Evolutionary conservation across 2,113 vertebrate genomes (phyloP), one percentile per base, ranked within the genome.

Genomic region (Ceyx cyanopectus): DNA sequence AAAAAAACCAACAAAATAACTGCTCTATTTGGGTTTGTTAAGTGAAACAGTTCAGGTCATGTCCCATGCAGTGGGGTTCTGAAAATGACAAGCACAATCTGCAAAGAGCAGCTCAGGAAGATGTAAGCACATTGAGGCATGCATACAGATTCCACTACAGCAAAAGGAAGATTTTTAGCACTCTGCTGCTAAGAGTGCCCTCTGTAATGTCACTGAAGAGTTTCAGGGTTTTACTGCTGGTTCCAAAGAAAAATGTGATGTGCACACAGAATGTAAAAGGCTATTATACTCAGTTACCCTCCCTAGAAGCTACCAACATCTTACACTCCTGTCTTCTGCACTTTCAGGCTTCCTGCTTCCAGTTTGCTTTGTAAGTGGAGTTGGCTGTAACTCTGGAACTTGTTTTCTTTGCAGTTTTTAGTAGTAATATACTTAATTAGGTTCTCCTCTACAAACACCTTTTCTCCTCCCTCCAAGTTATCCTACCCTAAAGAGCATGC

Each of bases 1-100:
- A 65, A 66, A 96, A 96, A 83, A 92, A 73, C 89, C 89, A 95
- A 93, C 92, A 86, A 70, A 94, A 84, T 30, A 75, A 91, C 81
- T 30, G 69, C 90, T 92, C 77, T 95, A 91, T 94, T 96, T 83
- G 48, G 54, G 89, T 94, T 95, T 94, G 90, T 86, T 91, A 88
- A 93, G 80, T 54, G 80, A 93, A 96, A 87, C 83, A 78, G 67
- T 22, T 68, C 87, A 75, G 91, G 91, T 96, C 93, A 0, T 58
- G 94, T 86, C 96, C 82, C 81, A 29, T 80, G 66, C 85, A 76
- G 68, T 57, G 81, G 88, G 87, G 82, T 93, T 90, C 75, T 57
- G 67, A 89, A 93, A 93, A 90, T 13, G 2, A 66, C 14, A 20
- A 90, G 92, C 69, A 53, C 32, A 37, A 15, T 46, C 57, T 75